Conservation (phyloP, 2,888 invertebrate species). For the Ethmia dodecea region DNA sequence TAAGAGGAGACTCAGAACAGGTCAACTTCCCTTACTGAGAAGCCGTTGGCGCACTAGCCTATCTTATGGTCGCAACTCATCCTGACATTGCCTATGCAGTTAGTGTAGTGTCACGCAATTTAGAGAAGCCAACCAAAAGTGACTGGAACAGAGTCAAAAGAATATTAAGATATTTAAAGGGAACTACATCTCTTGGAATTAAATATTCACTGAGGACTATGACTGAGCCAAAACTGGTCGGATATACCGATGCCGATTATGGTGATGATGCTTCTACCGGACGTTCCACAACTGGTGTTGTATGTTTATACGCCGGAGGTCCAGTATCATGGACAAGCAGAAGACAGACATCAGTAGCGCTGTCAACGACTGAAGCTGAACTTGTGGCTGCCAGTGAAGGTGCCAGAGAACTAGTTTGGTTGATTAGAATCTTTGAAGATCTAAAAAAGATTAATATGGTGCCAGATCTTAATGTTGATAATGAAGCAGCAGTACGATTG, state of each 20-base stretch:
- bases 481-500: neutral
- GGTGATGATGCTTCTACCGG: slow-evolving; percentile 1
- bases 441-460: too few species aligned
- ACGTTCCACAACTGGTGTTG: slow-evolving; percentile 3
- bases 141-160: slow-evolving; percentile 1
- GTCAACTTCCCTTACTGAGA: too few species aligned
- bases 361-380: slow-evolving; percentile 11
- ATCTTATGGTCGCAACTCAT: too few species aligned
- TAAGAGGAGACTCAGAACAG: too few species aligned
- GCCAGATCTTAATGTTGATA: neutral
- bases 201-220: neutral
- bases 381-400: slow-evolving; percentile 12
- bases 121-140: neutral
- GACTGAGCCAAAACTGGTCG: neutral
- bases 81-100: too few species aligned
- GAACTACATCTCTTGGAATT: neutral
- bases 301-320: neutral
- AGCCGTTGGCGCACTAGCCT: too few species aligned
- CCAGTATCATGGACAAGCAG: slow-evolving; percentile 8
- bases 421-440: neutral
- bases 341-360: slow-evolving; percentile 6
- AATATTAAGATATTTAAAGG: neutral
- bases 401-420: slow-evolving; percentile 5
- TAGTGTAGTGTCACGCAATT: neutral
- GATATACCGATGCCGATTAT: neutral